Conservation (phyloP, 2,888 invertebrate species). For the Synanthedon tipuliformis region DNA sequence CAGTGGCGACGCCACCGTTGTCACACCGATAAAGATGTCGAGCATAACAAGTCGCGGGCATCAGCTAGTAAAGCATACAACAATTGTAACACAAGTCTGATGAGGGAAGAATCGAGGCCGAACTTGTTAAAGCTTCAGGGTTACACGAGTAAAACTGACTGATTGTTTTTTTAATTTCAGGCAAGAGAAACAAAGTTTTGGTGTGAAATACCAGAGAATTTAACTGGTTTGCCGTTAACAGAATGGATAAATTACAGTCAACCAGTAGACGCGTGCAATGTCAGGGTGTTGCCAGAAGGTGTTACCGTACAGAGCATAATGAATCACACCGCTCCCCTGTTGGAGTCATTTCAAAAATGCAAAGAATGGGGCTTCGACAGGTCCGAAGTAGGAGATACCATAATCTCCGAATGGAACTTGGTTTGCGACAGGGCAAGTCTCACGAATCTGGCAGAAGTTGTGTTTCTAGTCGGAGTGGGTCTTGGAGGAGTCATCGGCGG, state of each 20-base stretch:
- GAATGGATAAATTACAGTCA: slow-evolving; percentile 78
- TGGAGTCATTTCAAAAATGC: slow-evolving; percentile 61
- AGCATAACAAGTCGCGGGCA: no score
- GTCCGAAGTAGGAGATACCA: slow-evolving; percentile 72
- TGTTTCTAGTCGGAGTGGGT: slow-evolving; percentile 81
- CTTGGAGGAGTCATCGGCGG: slow-evolving; percentile 84
- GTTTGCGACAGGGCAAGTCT: slow-evolving; percentile 79
- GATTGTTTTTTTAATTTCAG: slow-evolving; percentile 32
- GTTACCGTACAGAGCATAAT: slow-evolving; percentile 46
- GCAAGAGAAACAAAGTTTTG: slow-evolving; percentile 75
- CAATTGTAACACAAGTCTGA: no score
- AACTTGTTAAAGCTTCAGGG: neutral
- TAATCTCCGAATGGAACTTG: slow-evolving; percentile 81
- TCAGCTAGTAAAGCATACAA: no score
- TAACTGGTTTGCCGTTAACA: slow-evolving; percentile 62
- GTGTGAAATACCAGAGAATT: slow-evolving; percentile 74
- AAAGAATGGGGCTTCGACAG: slow-evolving; percentile 73
- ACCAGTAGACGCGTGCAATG: slow-evolving; percentile 70
- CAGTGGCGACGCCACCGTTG: no score
- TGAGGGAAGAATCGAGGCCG: no score
- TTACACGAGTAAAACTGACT: neutral
- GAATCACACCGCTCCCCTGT: slow-evolving; percentile 42
- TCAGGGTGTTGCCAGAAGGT: slow-evolving; percentile 50
- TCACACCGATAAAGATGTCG: no score
- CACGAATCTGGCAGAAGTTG: slow-evolving; percentile 80